Base-by-base conservation (phyloP, 2,888 invertebrate species). In the Pristionchus arcanus region DNA sequence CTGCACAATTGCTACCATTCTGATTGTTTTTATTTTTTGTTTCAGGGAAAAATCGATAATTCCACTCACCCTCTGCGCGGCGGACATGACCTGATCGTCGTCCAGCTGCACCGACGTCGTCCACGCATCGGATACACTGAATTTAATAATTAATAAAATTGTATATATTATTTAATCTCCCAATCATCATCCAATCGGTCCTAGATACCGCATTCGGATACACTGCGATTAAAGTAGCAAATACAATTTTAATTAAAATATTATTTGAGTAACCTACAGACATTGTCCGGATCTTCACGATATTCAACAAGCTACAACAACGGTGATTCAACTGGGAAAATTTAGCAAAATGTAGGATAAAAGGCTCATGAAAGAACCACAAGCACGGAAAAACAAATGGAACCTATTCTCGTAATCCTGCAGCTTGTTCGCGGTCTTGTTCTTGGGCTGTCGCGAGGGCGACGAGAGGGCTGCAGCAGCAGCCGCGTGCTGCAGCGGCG, bases 61-160 rank as follows among this genome's bases (percentile, higher is more conserved):
- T 5, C 9, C 3, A 53, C 94, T 84, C 11, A 95, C 95, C 86
- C 93, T 92, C 9, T 92, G 93, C 0, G 95, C 95, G 0, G 94
- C 93, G 5, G 93, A 92, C 11, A 93, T 92, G 37, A 93, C 94
- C 71, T 94, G 89, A 9, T 91, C 91, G 88, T 92, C 93, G 88
- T 95, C 94, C 49, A 95, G 91, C 68, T 91, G 90, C 15, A 95
- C 93, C 37, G 92, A 92, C 13, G 94, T 92, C 87, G 94, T 94
- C 95, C 95, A 95, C 34, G 94, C 94, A 90, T 95, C 95, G 15
- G 94, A 94, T 25, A 95, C 95, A 91, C 95, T 95, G 91, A 83
- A 94, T 37, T 16, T n/a, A n/a, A n/a, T n/a, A 74, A 21, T 81
- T 42, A 37, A 13, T 74, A 42, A 55, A 37, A 34, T 53, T 7